Base-by-base conservation (phyloP, 92 coral and sea anemone species). In the Actinostola sp. region DNA sequence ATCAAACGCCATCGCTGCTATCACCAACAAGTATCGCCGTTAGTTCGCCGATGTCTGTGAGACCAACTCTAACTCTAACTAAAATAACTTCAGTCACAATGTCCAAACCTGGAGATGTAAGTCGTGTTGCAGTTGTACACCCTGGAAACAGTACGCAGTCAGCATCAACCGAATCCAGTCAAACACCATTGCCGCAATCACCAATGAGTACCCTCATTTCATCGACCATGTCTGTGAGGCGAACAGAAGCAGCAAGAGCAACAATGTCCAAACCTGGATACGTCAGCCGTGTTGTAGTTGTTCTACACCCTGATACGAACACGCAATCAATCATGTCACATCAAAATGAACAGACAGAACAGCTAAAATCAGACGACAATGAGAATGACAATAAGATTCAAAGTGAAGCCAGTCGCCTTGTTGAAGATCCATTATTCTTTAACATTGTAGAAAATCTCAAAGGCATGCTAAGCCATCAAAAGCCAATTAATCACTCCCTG, bases 371-470 rank as follows among this genome's bases (percentile, higher is more conserved):
- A 13, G 73, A 24, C 28, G 10, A 48, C 1, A 67, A 0, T 20
- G 36, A 71, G 0, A 28, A 71, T 16, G 77, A 38, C 15, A 13
- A 36, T 26, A 46, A 60, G 43, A 12, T 61, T 25, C 43, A 73
- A 48, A 12, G 12, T 44, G 27, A 45, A 25, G 81, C 81, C 8
- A 61, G 61, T 44, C 67, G 45, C 58, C 16, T 69, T 6, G 77
- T 42, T 0, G 31, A 39, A 20, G 70, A 39, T 25, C 55, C 82
- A 38, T 28, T 25, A 13, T 53, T 83, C 73, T 61, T 69, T 35
- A 36, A 63, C 59, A 57, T 75, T 10, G 44, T 83, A 10, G 78
- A 60, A 16, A 63, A 62, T 41, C 61, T 76, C 26, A 83, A 71
- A 31, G 41, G 57, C 28, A 62, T 77, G 31, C 42, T 83, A 52